Conservation (phyloP, 2,888 invertebrate genomes). For the Muscina levida region DNA sequence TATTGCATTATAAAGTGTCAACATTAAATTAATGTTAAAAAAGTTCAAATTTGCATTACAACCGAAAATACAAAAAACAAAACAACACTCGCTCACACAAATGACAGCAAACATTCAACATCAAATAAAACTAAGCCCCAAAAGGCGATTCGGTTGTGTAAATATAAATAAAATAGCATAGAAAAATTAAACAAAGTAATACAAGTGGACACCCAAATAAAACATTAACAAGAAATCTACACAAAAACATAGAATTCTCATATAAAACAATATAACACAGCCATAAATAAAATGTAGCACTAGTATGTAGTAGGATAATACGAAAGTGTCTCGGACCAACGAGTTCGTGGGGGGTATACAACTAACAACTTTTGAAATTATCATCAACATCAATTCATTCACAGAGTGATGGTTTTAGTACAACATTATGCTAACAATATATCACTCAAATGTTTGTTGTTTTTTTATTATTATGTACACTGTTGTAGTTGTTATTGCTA, state of each 20-base stretch:
- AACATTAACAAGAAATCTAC: conserved; percentile 41
- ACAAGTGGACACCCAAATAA: neutral
- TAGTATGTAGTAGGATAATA: conserved; percentile 31
- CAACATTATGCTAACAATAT: conserved; percentile 51
- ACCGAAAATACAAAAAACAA: no score
- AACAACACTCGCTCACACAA: no score
- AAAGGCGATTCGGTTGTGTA: no score
- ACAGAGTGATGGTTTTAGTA: conserved; percentile 55
- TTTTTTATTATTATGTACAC: neutral
- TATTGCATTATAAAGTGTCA: no score
- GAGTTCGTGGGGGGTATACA: neutral
- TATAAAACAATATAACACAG: conserved; percentile 12
- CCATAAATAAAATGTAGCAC: conserved; percentile 54
- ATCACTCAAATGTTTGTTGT: conserved; percentile 56
- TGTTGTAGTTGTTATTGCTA: neutral
- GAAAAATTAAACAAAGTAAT: no score
- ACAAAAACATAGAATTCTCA: neutral
- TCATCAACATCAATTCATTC: conserved; percentile 55
- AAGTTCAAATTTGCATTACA: no score
- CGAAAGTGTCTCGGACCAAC: neutral
- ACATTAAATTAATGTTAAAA: no score
- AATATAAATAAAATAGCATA: no score
- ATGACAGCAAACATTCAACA: no score
- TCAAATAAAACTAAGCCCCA: no score
- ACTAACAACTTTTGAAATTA: conserved; percentile 56